Conservation (phyloP, 2,113 vertebrate species). For the Microcebus ravelobensis region DNA sequence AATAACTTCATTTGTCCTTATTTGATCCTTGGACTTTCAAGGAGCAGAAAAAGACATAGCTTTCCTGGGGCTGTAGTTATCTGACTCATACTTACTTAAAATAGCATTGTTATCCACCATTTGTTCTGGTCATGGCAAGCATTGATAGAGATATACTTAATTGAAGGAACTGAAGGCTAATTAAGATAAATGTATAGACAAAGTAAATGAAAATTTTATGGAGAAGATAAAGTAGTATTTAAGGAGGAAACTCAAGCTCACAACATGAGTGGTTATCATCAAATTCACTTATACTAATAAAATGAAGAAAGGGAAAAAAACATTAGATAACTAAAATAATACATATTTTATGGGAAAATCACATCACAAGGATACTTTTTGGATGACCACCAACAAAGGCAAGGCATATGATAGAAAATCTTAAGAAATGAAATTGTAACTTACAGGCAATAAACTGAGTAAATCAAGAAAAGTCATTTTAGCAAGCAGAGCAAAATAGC, state of each 20-base stretch:
- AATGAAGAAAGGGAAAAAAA: background rate
- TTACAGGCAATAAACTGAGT: background rate
- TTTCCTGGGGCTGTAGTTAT: background rate
- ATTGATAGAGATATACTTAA: conserved; percentile 58
- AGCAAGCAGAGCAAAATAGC: background rate
- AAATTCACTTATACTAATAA: conserved; percentile 14
- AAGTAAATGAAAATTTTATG: conserved; percentile 63
- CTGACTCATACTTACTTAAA: conserved; percentile 66
- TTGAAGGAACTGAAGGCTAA: conserved; percentile 49
- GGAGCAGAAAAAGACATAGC: background rate
- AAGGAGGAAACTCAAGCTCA: conserved; percentile 57
- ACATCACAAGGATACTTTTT: background rate
- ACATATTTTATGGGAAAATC: background rate
- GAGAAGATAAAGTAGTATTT: conserved; percentile 32
- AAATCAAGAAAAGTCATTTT: conserved; percentile 4
- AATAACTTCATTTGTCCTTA: conserved; percentile 40
- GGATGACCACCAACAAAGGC: background rate
- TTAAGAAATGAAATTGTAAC: background rate
- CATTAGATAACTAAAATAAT: background rate
- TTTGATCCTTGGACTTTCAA: conserved; percentile 41
- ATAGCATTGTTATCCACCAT: conserved; percentile 46
- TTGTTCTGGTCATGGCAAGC: conserved; percentile 55
- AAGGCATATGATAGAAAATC: background rate
- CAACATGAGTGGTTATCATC: background rate
- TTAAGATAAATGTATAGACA: conserved; percentile 72